phyloP scores from a whole-genome alignment of 2,113 vertebrate species.

The Anguilla rostrata region DNA sequence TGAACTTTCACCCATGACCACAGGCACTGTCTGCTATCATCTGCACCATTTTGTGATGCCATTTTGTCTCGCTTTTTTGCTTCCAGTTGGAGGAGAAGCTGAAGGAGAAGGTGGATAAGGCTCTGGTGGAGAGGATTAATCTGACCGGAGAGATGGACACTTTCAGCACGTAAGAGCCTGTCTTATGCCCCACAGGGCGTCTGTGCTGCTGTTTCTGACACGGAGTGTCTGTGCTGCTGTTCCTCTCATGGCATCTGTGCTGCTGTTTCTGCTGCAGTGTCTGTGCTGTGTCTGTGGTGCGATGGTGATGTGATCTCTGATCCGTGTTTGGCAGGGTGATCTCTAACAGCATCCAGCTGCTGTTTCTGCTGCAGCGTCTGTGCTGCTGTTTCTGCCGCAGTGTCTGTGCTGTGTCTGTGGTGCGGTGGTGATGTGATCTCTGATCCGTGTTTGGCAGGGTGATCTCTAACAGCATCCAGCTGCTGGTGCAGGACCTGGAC shows the following conservation, averaged over 20 bases:
- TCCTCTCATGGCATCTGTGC: neutral
- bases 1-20: no score
- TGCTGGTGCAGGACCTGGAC: slow-evolving; percentile 95
- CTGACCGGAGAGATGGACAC: slow-evolving; percentile 96
- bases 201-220: neutral
- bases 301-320: neutral
- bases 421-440: neutral
- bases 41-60: no score
- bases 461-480: slow-evolving; percentile 97
- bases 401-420: neutral
- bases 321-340: slow-evolving; percentile 81
- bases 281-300: slow-evolving; percentile 49
- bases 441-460: slow-evolving; percentile 73
- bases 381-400: neutral
- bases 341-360: slow-evolving; percentile 89
- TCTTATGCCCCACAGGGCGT: neutral
- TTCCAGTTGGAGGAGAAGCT: slow-evolving; percentile 93
- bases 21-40: no score
- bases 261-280: neutral
- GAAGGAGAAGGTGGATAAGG: slow-evolving; percentile 93
- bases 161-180: slow-evolving; percentile 86
- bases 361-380: neutral
- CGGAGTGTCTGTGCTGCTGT: neutral
- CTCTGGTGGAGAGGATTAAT: slow-evolving; percentile 88
- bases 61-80: neutral